Evolutionary conservation across 2,888 invertebrate genomes (phyloP), one percentile per base, ranked within the genome.

Genomic region (Spodoptera littoralis): DNA sequence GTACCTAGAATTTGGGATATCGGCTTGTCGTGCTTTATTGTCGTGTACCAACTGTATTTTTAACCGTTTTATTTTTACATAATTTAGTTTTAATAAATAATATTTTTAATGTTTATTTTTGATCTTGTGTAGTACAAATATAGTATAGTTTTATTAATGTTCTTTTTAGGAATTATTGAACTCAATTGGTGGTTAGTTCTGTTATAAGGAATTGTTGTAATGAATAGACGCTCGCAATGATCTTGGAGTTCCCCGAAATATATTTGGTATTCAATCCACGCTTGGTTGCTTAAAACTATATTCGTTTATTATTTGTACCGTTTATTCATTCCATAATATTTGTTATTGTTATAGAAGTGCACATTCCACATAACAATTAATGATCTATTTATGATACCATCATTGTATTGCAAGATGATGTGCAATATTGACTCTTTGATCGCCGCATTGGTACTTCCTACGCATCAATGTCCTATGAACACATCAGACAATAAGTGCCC

Each of bases 101-200:
- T 22, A 54, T 46, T 57, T 53, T 41, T 46, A 55, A 44, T n/a
- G 55, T 51, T 41, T 45, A 12, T 30, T 53, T 53, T 75, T 69
- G 64, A 69, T 76, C 53, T 73, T 70, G n/a, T 72, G 58, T 70
- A 78, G 75, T 63, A 80, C 77, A 78, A 80, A 80, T 72, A 78
- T 70, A 69, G 18, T 18, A 58, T 73, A 55, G 77, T 24, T 58
- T 54, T 57, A 49, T 41, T 46, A 55, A 44, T n/a, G 55, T 51
- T 41, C 30, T 18, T 30, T 45, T 53, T 53, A 53, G n/a, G 27
- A 45, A 43, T 45, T 30, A 24, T 45, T 30, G 36, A 52, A 51
- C n/a, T 50, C 22, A 22, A 36, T 54, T 58, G 24, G 50, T 47
- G 27, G 27, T 24, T 45, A 42, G 11, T 36, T 42, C n/a, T 42